phyloP scores from a whole-genome alignment of 2,113 vertebrate species.

The Anoplopoma fimbria region DNA sequence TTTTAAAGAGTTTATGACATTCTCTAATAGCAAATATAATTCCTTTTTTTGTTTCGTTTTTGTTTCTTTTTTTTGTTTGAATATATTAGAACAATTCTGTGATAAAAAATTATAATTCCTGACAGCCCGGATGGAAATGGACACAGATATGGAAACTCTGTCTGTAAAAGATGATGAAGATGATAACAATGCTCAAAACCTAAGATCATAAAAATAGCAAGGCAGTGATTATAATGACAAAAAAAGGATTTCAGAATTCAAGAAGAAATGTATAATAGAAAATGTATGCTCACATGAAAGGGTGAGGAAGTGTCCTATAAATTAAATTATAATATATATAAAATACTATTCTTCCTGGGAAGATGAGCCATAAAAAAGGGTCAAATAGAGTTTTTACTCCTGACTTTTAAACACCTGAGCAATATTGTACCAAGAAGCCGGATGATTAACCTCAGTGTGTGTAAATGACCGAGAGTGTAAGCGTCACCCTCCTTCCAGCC shows the following conservation, averaged over 20 bases:
- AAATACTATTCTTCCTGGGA: slow-evolving; percentile 52
- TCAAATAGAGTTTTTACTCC: slow-evolving; percentile 38
- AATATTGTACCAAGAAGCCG: slow-evolving; percentile 41
- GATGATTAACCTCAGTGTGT: slow-evolving; percentile 14
- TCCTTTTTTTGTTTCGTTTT: neutral
- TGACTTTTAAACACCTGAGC: slow-evolving; percentile 27
- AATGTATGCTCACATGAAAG: neutral
- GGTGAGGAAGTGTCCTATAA: neutral
- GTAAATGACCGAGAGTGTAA: slow-evolving; percentile 39
- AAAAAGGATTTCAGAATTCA: neutral
- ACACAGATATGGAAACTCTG: neutral
- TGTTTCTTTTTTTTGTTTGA: neutral
- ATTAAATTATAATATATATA: neutral
- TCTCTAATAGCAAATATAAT: neutral
- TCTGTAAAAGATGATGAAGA: neutral
- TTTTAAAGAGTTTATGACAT: slow-evolving; percentile 10
- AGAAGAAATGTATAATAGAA: neutral
- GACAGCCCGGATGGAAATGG: neutral
- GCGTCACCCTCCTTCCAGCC: slow-evolving; percentile 1
- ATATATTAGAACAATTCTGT: slow-evolving; percentile 1
- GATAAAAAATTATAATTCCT: neutral
- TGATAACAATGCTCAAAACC: neutral
- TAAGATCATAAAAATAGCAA: neutral
- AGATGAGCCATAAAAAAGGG: slow-evolving; percentile 62
- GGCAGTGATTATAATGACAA: neutral